A percentile compares a stretch with the other conserved stretches of the same genome.
Conservation (phyloP, 1,140 invertebrate genomes). For the Spodoptera frugiperda region DNA sequence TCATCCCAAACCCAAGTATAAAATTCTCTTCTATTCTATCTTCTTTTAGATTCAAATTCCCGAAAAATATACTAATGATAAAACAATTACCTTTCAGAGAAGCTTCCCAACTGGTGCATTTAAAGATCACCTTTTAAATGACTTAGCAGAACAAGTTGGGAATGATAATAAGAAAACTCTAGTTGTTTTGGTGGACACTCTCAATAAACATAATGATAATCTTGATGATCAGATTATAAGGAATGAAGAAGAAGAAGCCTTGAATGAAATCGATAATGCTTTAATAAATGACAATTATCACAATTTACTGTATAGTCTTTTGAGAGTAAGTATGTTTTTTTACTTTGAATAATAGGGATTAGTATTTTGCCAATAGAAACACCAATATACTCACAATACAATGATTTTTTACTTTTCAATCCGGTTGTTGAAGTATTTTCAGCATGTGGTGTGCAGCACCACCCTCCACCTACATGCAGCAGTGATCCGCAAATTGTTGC, state of each 20-base stretch:
- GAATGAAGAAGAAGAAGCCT: not conserved
- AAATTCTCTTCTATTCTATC: not conserved
- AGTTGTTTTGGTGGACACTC: not conserved
- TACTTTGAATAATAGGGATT: no score
- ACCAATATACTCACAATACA: no score
- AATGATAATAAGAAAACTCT: not conserved
- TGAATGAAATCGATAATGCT: not conserved
- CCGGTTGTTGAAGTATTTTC: no score
- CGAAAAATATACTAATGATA: not conserved
- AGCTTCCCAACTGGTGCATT: not conserved
- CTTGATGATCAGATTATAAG: not conserved
- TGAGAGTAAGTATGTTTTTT: not conserved
- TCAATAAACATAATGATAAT: not conserved
- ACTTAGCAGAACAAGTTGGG: not conserved
- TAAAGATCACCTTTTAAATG: not conserved
- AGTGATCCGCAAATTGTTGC: no score
- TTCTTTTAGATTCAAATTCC: not conserved
- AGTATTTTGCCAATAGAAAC: no score
- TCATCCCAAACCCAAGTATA: not conserved
- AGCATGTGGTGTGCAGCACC: no score
- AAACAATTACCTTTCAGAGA: not conserved
- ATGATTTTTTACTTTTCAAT: no score
- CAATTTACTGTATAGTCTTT: not conserved
- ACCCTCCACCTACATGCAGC: no score
- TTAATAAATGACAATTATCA: not conserved